These are phyloP conservation scores for Kryphioiulus occultus DNA, from an alignment of 2,888 invertebrate species.

Conservation along the genomic window DNA sequence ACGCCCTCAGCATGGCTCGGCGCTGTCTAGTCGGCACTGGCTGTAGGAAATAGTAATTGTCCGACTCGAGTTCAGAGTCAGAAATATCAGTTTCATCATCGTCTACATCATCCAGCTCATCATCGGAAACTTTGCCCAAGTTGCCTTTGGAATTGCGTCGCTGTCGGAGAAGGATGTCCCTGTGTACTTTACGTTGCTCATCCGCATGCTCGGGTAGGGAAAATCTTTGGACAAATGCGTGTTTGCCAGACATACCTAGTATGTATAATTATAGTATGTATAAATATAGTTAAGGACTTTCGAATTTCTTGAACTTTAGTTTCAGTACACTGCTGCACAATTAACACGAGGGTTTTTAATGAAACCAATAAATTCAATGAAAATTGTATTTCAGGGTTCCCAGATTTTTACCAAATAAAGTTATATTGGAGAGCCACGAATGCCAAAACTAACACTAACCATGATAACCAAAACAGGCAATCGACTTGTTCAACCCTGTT, in stretches of 20 bases:
- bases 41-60: conserved; percentile 86
- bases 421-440: no score
- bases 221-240: conserved; percentile 77
- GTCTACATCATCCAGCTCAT: conserved; percentile 57
- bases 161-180: conserved; percentile 68
- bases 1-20: conserved; percentile 83
- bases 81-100: conserved; percentile 59
- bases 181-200: conserved; percentile 86
- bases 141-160: conserved; percentile 59
- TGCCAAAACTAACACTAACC: no score
- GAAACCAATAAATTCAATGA: no score
- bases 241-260: conserved; percentile 77
- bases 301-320: no score
- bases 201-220: conserved; percentile 86
- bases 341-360: no score
- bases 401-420: no score
- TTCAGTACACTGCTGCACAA: no score
- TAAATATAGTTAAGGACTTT: no score
- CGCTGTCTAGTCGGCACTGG: conserved; percentile 93
- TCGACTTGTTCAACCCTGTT: no score
- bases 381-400: no score
- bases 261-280: no score
- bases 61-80: conserved; percentile 85
- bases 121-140: conserved; percentile 54
- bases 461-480: no score